These are phyloP conservation scores for Globodera ellingtonae DNA, from an alignment of 1,140 invertebrate species.

Conservation along the genomic window DNA sequence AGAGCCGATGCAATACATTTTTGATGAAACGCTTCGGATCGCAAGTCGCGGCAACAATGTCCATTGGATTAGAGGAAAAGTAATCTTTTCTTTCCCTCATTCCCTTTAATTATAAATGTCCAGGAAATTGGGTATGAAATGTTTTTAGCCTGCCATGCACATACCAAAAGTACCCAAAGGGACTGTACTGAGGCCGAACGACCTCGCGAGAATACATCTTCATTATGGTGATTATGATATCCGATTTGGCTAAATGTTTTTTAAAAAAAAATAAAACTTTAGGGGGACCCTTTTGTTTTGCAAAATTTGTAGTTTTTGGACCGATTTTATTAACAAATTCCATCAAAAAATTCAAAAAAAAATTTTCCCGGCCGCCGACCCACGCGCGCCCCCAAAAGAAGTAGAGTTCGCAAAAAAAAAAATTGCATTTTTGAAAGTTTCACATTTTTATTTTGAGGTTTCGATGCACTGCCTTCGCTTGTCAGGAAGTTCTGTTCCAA, in stretches of 20 bases:
- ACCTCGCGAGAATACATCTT: constrained; percentile 25
- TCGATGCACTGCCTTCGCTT: constrained; percentile 5
- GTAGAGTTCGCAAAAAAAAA: too few species aligned
- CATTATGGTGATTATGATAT: constrained; percentile 19
- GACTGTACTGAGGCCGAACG: constrained; percentile 3
- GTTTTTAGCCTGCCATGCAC: neutral
- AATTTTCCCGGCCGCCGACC: too few species aligned
- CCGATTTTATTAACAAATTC: too few species aligned
- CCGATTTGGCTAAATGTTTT: too few species aligned
- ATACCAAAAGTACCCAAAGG: neutral
- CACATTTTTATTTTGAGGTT: constrained; percentile 3
- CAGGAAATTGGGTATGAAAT: neutral
- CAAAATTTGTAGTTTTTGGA: too few species aligned
- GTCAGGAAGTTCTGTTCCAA: constrained; percentile 16
- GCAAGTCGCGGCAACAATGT: constrained; percentile 12
- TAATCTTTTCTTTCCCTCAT: neutral
- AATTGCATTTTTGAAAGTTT: too few species aligned
- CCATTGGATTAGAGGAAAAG: constrained; percentile 20
- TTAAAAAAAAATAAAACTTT: too few species aligned
- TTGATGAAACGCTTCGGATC: constrained; percentile 17
- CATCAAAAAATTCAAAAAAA: too few species aligned
- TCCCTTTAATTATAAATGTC: too few species aligned
- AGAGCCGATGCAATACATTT: constrained; percentile 25
- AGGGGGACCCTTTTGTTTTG: too few species aligned
- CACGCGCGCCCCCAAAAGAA: too few species aligned